Conservation (phyloP, 2,113 vertebrate species). For the Passerina amoena region DNA sequence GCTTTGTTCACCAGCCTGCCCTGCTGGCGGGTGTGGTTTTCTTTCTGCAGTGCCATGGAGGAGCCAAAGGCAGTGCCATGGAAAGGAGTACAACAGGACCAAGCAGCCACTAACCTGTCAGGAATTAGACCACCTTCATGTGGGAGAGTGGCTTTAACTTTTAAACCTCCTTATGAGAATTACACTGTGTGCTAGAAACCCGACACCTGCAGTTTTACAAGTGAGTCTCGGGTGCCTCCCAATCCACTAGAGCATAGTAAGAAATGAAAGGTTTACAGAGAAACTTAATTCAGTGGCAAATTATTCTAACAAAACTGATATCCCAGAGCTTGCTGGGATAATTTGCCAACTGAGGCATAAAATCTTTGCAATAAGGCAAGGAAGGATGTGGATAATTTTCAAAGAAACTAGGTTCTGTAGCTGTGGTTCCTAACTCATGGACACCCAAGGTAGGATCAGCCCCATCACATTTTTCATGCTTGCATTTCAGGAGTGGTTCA, state of each 20-base stretch:
- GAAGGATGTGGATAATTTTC: not conserved
- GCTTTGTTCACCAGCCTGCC: not conserved
- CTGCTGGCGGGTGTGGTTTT: not conserved
- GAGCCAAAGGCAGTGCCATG: conserved; percentile 29
- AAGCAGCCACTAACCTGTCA: conserved; percentile 45
- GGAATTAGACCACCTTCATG: conserved; percentile 64
- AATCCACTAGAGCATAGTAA: conserved; percentile 48
- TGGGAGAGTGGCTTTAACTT: conserved; percentile 54
- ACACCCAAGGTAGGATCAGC: not conserved
- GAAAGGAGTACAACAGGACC: conserved; percentile 43
- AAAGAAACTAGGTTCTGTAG: not conserved
- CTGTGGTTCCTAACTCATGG: not conserved
- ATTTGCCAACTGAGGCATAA: not conserved
- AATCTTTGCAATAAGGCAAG: not conserved
- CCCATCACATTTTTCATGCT: fast-evolving
- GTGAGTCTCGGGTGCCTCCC: conserved; percentile 18
- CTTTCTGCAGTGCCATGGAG: not conserved
- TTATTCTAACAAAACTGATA: not conserved
- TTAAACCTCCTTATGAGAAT: conserved; percentile 67
- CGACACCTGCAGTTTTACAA: conserved; percentile 67
- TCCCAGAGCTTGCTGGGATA: not conserved
- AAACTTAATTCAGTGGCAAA: conserved; percentile 12
- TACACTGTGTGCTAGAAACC: conserved; percentile 59
- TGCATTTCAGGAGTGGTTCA: not conserved
- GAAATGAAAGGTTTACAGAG: conserved; percentile 38